Evolutionary conservation across 2,113 vertebrate species (phyloP).

Genomic region (Marmota monax): DNA sequence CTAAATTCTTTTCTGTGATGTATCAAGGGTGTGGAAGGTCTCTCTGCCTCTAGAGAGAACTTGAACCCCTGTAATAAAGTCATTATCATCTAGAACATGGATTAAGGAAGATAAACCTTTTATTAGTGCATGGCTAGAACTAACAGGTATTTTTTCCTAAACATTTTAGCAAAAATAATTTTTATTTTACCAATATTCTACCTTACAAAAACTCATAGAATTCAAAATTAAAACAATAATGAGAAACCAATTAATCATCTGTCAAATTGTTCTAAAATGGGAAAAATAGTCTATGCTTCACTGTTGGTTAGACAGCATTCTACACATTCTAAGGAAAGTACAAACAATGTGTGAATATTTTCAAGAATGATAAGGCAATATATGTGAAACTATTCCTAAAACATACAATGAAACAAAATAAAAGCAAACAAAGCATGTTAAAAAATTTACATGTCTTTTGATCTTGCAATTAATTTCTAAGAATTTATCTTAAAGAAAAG

Average conservation of each 20-base stretch:
- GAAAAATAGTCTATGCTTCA: background rate
- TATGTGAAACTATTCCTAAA: background rate
- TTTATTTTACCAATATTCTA: background rate
- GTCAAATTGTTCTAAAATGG: background rate
- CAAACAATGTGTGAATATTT: background rate
- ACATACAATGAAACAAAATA: conserved; percentile 23
- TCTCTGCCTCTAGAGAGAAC: background rate
- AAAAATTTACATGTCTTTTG: conserved; percentile 10
- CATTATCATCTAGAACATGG: background rate
- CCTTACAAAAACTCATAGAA: background rate
- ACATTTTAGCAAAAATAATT: conserved; percentile 44
- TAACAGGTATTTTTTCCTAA: background rate
- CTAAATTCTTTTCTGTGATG: too few species aligned
- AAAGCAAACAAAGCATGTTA: conserved; percentile 28
- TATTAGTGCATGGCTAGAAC: background rate
- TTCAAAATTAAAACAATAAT: conserved; percentile 12
- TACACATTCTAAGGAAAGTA: background rate
- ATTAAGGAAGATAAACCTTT: conserved; percentile 3
- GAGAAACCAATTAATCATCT: background rate
- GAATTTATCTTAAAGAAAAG: conserved; percentile 40
- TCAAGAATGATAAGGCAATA: background rate
- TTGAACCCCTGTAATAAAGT: background rate
- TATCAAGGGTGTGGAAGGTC: background rate
- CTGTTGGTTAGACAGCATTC: background rate
- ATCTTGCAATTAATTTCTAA: conserved; percentile 23